Evolutionary conservation across 2,888 invertebrate genomes (phyloP), one percentile per base, ranked within the genome.

Genomic region (Orchesella flavescens): DNA sequence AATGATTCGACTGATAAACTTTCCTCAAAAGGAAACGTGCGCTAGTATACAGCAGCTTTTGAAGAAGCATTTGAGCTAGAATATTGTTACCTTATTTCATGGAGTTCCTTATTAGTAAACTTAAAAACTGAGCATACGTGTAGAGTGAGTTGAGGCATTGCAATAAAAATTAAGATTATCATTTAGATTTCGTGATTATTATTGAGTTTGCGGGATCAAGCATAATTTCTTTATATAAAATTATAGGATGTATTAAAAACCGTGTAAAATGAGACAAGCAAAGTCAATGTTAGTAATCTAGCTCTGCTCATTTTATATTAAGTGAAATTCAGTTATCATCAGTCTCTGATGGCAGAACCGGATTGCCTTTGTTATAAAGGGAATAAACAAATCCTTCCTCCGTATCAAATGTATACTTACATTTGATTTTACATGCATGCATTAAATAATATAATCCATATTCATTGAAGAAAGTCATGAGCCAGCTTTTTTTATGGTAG

Each of bases 141-240:
- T 34, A 34, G 3, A 34, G 3, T 34, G 34, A 34, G 34, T 4
- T 4, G 7, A 34, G 34, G 34, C 3, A 2, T 34, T 34, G 34
- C 34, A 34, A 34, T 34, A 34, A 34, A 74, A 69, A 75, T 69
- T 75, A 68, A 68, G 66, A 68, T 80, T 57, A 66, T 66, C 57
- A 61, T 61, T 73, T 44, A 21, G 7, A 74, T 80, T 71, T 75
- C 81, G 81, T 81, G 81, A 61, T 81, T 53, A 68, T 74, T 21
- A 49, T 68, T 57, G 34, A 59, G 68, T 46, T 23, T 19, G 43
- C 69, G 21, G 81, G 81, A 81, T 81, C 69, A 74, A 17, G 15
- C 49, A 49, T 12, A 49, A 49, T 49, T n/a, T 49, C n/a, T 46
- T 74, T 63, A 24, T 63, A 44, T 49, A 63, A 73, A 75, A 49